Percentiles rank a stretch among this genome's conserved stretches.
phyloP scores from a whole-genome alignment of 35 echinoderm and acorn worm genomes.

The Strongylocentrotus purpuratus region DNA sequence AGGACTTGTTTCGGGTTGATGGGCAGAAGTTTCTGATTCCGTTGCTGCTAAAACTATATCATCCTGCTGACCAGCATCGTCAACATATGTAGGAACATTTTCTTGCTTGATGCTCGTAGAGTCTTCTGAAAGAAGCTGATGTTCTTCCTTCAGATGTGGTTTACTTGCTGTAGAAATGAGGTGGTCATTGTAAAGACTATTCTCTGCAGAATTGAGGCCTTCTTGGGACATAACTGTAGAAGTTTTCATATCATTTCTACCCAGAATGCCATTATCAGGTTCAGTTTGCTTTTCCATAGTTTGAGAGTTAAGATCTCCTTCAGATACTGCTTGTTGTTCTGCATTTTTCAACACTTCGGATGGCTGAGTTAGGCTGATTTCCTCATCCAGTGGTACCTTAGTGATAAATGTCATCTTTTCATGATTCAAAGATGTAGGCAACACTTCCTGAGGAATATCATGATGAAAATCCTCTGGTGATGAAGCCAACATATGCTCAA shows the following conservation, averaged over 20 bases:
- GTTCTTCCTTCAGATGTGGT: too few species aligned
- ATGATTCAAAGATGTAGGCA: neutral
- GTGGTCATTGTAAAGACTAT: too few species aligned
- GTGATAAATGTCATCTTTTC: neutral
- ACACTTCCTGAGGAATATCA: neutral
- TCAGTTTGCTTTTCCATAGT: neutral
- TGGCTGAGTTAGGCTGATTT: neutral
- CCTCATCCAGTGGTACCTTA: neutral
- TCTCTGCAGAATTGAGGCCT: too few species aligned
- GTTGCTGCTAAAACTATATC: neutral
- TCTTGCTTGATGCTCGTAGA: neutral
- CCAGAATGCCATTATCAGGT: neutral
- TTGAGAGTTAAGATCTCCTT: neutral
- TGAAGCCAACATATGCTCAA: neutral
- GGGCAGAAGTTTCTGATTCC: neutral
- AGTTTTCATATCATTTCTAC: too few species aligned
- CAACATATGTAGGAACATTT: neutral
- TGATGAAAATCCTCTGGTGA: neutral
- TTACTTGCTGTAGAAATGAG: too few species aligned
- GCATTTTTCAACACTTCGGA: neutral
- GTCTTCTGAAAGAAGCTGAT: too few species aligned
- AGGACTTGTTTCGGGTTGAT: neutral
- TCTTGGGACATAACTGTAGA: too few species aligned
- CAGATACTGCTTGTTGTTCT: neutral
- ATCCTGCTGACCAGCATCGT: neutral